Percentiles rank a stretch among this genome's conserved stretches.
Evolutionary conservation across 2,888 invertebrate species (phyloP).

Genomic region (Oxytorus armatus): DNA sequence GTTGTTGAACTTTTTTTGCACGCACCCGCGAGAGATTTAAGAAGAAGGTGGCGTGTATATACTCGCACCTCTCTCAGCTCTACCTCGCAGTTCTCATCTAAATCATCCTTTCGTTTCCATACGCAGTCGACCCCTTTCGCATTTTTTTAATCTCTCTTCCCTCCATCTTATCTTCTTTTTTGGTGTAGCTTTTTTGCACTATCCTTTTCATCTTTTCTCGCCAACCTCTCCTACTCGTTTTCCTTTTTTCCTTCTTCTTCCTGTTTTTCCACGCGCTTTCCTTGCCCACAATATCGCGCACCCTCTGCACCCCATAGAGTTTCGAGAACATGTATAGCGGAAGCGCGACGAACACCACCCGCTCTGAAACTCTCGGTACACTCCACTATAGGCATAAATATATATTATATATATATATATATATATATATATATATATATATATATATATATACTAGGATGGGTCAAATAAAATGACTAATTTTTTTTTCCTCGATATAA

Average conservation of each 20-base stretch:
- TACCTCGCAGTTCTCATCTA: slow-evolving; percentile 34
- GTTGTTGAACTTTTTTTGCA: slow-evolving; percentile 60
- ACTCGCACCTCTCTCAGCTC: slow-evolving; percentile 25
- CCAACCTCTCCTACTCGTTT: slow-evolving; percentile 1
- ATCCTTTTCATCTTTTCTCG: slow-evolving; percentile 24
- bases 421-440: too few species aligned
- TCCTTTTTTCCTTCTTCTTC: not conserved
- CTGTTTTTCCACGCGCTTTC: not conserved
- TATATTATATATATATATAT: too few species aligned
- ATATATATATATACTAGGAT: too few species aligned
- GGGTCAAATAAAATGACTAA: too few species aligned
- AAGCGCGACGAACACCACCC: not conserved
- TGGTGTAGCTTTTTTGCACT: slow-evolving; percentile 1
- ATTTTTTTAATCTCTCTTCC: slow-evolving; percentile 18
- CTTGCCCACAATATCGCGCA: not conserved
- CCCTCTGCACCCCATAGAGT: not conserved
- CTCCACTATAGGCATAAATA: slow-evolving; percentile 38
- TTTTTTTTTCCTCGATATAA: too few species aligned
- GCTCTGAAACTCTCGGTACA: slow-evolving; percentile 12
- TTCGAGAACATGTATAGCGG: not conserved
- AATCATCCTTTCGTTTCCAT: slow-evolving; percentile 58
- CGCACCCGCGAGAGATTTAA: slow-evolving; percentile 39
- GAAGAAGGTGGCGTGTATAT: slow-evolving; percentile 34
- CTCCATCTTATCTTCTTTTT: slow-evolving; percentile 16
- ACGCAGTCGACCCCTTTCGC: slow-evolving; percentile 37